Conservation (phyloP, 2,888 invertebrate species). For the Bugula neritina region DNA sequence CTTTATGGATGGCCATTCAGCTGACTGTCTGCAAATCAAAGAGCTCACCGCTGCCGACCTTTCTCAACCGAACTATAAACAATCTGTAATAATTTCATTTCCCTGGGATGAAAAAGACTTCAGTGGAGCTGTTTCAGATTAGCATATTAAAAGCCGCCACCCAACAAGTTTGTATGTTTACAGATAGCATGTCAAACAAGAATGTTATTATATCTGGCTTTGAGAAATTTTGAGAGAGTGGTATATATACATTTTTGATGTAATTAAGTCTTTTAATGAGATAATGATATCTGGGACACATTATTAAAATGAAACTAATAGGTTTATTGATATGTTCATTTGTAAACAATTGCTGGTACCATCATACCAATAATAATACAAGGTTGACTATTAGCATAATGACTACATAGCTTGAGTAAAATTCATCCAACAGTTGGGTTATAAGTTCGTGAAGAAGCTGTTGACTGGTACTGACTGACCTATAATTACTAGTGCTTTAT, state of each 20-base stretch:
- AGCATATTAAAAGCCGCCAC: not conserved
- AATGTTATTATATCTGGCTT: conserved; percentile 24
- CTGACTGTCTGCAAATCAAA: no score
- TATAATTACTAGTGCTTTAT: no score
- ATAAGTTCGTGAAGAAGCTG: no score
- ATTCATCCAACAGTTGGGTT: no score
- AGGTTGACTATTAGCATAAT: no score
- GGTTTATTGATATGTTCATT: not conserved
- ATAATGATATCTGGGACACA: conserved; percentile 1
- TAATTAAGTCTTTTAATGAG: not conserved
- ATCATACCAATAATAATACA: not conserved
- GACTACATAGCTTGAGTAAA: no score
- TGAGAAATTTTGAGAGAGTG: not conserved
- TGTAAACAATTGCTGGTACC: not conserved
- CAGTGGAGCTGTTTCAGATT: not conserved
- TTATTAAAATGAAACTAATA: not conserved
- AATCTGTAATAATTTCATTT: not conserved
- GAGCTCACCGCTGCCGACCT: not conserved
- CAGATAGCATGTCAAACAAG: conserved; percentile 5
- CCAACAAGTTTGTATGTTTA: conserved; percentile 19
- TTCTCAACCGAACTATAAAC: not conserved
- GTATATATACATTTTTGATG: not conserved
- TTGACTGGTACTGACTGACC: no score
- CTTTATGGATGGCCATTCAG: no score
- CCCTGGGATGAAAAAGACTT: not conserved